Percentiles rank a stretch among this genome's conserved stretches.
These are phyloP conservation scores for Lineus longissimus DNA, from an alignment of 1,140 invertebrate species.

Conservation along the genomic window DNA sequence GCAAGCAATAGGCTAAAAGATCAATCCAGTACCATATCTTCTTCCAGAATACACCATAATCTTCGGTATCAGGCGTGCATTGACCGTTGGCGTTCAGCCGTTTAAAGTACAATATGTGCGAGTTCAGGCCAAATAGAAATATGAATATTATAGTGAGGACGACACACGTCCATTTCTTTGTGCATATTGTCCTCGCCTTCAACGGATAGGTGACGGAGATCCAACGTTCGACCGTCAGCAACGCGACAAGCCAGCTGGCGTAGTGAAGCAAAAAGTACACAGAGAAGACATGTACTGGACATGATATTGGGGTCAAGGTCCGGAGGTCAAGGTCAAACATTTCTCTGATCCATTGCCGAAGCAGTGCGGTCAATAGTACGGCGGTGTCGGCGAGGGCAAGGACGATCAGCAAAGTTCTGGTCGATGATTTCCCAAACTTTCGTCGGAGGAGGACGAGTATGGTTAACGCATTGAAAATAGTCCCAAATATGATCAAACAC, in stretches of 20 bases:
- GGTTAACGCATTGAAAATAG: conserved; percentile 22
- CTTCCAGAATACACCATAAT: too few relatives aligned
- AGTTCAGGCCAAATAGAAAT: too few relatives aligned
- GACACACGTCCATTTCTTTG: background rate
- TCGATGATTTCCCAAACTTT: conserved; percentile 20
- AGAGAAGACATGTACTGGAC: conserved; percentile 9
- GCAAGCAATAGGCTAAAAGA: too few relatives aligned
- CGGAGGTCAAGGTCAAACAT: conserved; percentile 7
- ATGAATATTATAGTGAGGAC: background rate
- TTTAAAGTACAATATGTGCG: too few relatives aligned
- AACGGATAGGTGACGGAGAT: conserved; percentile 11
- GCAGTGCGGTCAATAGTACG: conserved; percentile 20
- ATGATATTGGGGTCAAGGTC: background rate
- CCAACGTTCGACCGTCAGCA: conserved; percentile 13
- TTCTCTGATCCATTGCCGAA: conserved; percentile 1
- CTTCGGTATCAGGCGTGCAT: too few relatives aligned
- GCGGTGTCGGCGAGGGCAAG: conserved; percentile 25
- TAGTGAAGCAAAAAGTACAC: conserved; percentile 1
- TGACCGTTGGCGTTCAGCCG: too few relatives aligned
- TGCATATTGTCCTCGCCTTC: background rate
- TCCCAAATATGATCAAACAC: conserved; percentile 22
- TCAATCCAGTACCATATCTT: too few relatives aligned
- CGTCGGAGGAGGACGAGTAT: conserved; percentile 21
- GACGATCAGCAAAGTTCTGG: conserved; percentile 23
- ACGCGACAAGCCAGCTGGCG: conserved; percentile 8